Evolutionary conservation across 1,140 invertebrate genomes (phyloP).

Genomic region (Bombus pyrosoma): DNA sequence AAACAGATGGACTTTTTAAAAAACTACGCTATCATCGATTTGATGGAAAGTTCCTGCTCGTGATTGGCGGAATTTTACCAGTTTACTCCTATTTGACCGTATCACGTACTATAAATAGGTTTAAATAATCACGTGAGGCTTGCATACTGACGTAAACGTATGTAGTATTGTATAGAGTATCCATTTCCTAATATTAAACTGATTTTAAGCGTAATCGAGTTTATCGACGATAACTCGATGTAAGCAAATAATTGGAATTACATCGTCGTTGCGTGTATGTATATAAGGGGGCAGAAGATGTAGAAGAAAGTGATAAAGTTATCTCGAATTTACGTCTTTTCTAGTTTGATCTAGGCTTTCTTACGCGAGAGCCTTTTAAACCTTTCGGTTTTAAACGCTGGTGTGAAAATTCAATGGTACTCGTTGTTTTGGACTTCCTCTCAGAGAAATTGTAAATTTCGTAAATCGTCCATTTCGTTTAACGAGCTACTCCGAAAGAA

Average conservation of each 20-base stretch:
- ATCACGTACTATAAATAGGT: constrained; percentile 54
- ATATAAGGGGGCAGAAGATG: not conserved
- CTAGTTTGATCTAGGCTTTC: not conserved
- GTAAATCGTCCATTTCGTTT: constrained; percentile 14
- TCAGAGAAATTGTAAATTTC: constrained; percentile 32
- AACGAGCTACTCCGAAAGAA: not conserved
- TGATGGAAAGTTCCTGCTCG: constrained; percentile 9
- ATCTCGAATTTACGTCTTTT: not conserved
- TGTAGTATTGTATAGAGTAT: constrained; percentile 5
- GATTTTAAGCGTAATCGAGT: not conserved
- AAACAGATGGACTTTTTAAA: not conserved
- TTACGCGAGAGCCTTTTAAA: constrained; percentile 31
- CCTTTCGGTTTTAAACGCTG: constrained; percentile 31
- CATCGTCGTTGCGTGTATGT: not conserved
- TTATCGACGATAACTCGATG: not conserved
- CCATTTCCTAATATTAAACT: constrained; percentile 2
- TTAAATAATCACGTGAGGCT: constrained; percentile 52
- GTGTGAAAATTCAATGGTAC: constrained; percentile 44
- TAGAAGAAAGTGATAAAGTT: not conserved
- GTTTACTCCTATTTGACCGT: constrained; percentile 37
- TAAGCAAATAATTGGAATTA: not conserved
- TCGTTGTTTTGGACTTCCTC: not conserved
- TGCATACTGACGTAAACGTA: constrained; percentile 27
- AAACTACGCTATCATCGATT: not conserved
- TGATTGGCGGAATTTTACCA: constrained; percentile 34